phyloP scores from a whole-genome alignment of 1,140 invertebrate species.

The Diabrotica virgifera region DNA sequence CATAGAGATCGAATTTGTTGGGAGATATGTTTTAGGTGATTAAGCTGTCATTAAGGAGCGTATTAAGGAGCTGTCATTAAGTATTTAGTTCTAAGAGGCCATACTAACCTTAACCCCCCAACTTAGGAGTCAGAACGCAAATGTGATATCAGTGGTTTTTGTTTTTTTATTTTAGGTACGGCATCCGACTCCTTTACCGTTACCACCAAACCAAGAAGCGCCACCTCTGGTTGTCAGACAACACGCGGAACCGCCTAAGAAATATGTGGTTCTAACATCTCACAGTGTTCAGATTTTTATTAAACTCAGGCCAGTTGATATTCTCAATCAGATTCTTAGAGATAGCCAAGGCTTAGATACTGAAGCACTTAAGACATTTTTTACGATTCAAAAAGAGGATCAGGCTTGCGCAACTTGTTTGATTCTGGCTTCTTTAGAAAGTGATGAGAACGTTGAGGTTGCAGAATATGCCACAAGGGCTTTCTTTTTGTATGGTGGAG shows the following conservation, averaged over 20 bases:
- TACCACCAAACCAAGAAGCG: slow-evolving; percentile 17
- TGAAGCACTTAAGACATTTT: slow-evolving; percentile 80
- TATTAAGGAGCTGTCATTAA: no score
- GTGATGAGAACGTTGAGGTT: slow-evolving; percentile 65
- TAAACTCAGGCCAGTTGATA: slow-evolving; percentile 82
- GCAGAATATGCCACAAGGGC: slow-evolving; percentile 87
- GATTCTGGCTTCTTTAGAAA: slow-evolving; percentile 76
- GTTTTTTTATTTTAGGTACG: slow-evolving; percentile 20
- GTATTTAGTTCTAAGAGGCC: no score
- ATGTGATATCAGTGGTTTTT: neutral
- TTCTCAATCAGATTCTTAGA: slow-evolving; percentile 74
- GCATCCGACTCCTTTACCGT: slow-evolving; percentile 16
- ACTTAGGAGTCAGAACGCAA: neutral
- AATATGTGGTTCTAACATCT: slow-evolving; percentile 82
- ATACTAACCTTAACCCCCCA: no score
- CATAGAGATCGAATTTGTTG: no score
- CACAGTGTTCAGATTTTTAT: slow-evolving; percentile 81
- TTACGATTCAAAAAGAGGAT: slow-evolving; percentile 75
- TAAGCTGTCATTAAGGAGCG: no score
- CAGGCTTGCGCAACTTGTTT: slow-evolving; percentile 88
- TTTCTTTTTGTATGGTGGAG: slow-evolving; percentile 89
- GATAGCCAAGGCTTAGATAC: slow-evolving; percentile 82
- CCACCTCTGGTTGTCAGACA: slow-evolving; percentile 68
- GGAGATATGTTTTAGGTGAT: no score
- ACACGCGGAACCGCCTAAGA: slow-evolving; percentile 68